Conservation (phyloP, 2,113 vertebrate genomes). For the Fulica atra region DNA sequence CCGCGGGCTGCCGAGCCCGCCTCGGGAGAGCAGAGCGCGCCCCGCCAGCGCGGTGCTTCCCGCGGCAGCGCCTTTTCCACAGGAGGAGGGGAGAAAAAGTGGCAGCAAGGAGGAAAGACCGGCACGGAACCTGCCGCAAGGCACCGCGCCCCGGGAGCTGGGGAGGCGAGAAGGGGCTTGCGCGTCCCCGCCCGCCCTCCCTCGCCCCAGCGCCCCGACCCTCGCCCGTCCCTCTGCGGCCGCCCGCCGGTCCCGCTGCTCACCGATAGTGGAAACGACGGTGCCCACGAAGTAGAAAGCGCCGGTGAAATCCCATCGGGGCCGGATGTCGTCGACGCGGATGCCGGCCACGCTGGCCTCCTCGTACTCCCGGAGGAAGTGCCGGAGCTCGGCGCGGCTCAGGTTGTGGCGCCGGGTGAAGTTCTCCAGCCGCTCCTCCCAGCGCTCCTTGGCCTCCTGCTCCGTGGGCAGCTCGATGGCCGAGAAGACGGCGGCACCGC, state of each 20-base stretch:
- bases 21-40: background rate
- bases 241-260: slow-evolving; percentile 33
- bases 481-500: slow-evolving; percentile 94
- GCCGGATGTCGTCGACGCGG: slow-evolving; percentile 84
- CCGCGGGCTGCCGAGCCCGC: rapidly evolving
- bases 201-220: background rate
- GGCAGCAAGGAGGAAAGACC: background rate
- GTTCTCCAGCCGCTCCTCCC: slow-evolving; percentile 86
- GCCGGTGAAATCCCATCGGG: slow-evolving; percentile 94
- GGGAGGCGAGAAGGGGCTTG: background rate
- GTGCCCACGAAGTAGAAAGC: slow-evolving; percentile 97
- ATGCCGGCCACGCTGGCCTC: slow-evolving; percentile 88
- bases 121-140: background rate
- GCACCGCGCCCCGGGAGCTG: too few species aligned
- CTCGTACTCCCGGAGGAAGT: slow-evolving; percentile 89
- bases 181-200: background rate
- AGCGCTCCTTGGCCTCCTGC: slow-evolving; percentile 85
- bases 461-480: slow-evolving; percentile 92
- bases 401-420: slow-evolving; percentile 90
- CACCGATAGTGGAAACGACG: slow-evolving; percentile 96
- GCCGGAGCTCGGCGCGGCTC: slow-evolving; percentile 82
- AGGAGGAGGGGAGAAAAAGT: background rate
- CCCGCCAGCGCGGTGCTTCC: background rate
- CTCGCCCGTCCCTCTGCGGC: background rate
- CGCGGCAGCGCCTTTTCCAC: background rate